Base-by-base conservation (phyloP, 2,797 vertebrate genomes). In the Alfaro cultratus region DNA sequence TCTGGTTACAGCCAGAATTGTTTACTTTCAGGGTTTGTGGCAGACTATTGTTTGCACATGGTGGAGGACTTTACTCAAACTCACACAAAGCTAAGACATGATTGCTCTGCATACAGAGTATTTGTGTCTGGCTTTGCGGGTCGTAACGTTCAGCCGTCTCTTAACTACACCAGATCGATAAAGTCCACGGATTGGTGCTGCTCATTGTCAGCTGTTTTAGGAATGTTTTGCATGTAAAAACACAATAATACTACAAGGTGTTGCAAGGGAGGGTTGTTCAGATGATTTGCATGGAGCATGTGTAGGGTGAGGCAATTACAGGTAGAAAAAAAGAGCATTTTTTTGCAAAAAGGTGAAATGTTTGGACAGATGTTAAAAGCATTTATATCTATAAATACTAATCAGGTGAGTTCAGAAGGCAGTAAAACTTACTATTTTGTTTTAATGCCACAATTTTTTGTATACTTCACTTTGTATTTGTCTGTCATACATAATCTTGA, bases 1-100 rank as follows among this genome's bases (percentile, higher is more conserved):
- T 83, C 73, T 88, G 62, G 72, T 74, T 82, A 70, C 80, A 84
- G 73, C 73, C 31, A 16, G 46, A 31, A 21, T 57, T 94, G 83
- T 96, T 96, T 95, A 90, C 95, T 93, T 95, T 95, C 75, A 88
- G 94, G 94, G 94, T 91, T 95, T 91, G 93, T 87, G 89, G 85
- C 85, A 2, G 86, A 75, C 86, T 78, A 7, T 78, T 95, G 93
- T 96, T 96, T 96, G 94, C 93, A 83, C 87, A 95, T 95, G 94
- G 95, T 77, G 95, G 93, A 94, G 95, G 91, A 94, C 92, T 95
- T 92, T 89, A 94, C 90, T 91, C 89, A 88, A 70, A 85, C 84
- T 92, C 87, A 80, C 88, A 76, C 86, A 87, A 90, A 90, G 86
- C 90, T 87, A 77, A 87, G 88, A 87, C 90, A 91, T 75, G 81